Percentiles rank a stretch among this genome's conserved stretches.
Evolutionary conservation across 2,888 invertebrate species (phyloP).

Genomic region (Blastobasis lacticolella): DNA sequence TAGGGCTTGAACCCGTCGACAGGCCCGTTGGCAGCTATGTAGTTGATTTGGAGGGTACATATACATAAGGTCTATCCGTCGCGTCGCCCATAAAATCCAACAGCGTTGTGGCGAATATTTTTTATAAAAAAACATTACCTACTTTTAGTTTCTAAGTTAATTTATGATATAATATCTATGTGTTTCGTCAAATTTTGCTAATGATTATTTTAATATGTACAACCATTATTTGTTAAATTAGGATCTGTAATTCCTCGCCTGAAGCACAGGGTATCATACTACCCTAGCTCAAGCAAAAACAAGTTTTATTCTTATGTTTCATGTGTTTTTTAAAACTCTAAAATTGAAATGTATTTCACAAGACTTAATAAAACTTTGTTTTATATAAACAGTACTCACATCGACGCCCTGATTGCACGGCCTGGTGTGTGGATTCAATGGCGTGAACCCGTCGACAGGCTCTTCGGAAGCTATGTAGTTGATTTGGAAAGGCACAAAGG

Average conservation of each 20-base stretch:
- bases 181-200: no score
- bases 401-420: conserved; percentile 76
- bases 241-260: no score
- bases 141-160: no score
- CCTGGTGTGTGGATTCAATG: conserved; percentile 74
- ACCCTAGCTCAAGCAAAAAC: no score
- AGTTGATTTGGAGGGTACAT: conserved; percentile 87
- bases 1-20: conserved; percentile 68
- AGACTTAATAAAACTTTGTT: neutral
- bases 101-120: conserved; percentile 79
- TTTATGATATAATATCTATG: no score
- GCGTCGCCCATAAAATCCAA: conserved; percentile 81
- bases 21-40: conserved; percentile 69
- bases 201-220: no score
- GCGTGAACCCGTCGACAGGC: conserved; percentile 65
- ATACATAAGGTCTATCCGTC: conserved; percentile 71
- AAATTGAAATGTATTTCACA: no score
- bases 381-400: conserved; percentile 26
- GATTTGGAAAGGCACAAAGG: conserved; percentile 84
- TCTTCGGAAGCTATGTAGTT: conserved; percentile 76
- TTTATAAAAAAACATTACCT: no score
- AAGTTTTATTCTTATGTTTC: no score
- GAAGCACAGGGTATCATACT: no score
- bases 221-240: no score
- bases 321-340: no score